These are phyloP conservation scores for Fistularia commersonii DNA, from an alignment of 2,797 vertebrate genomes.

Conservation along the genomic window DNA sequence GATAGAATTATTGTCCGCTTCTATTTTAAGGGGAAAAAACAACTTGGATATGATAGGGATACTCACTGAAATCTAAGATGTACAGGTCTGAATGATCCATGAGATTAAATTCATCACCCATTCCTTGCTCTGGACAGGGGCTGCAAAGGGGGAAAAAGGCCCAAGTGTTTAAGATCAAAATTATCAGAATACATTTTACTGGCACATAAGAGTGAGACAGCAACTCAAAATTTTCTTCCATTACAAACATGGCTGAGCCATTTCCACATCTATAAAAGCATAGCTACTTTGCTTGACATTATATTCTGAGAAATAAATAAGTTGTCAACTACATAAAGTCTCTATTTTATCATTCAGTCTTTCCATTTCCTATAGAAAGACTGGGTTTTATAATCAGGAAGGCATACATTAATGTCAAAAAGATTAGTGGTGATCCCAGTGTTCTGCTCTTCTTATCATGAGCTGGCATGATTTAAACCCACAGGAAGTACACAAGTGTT, in stretches of 20 bases:
- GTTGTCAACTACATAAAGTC: neutral
- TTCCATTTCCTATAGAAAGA: slow-evolving; percentile 26
- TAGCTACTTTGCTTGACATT: neutral
- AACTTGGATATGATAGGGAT: slow-evolving; percentile 4
- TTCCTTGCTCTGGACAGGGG: slow-evolving; percentile 96
- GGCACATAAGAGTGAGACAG: neutral
- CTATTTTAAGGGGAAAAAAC: neutral
- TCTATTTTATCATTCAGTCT: slow-evolving; percentile 1
- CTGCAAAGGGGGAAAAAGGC: slow-evolving; percentile 60
- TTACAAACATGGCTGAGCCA: too few species aligned
- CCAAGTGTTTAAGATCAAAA: neutral
- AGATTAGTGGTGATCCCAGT: slow-evolving; percentile 18
- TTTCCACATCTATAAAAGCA: too few species aligned
- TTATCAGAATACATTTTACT: neutral
- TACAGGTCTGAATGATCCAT: slow-evolving; percentile 99
- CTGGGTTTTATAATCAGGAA: slow-evolving; percentile 41
- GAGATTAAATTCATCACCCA: slow-evolving; percentile 97
- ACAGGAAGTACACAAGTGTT: slow-evolving; percentile 65
- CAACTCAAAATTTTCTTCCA: neutral
- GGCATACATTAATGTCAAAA: slow-evolving; percentile 24
- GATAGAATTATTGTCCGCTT: neutral
- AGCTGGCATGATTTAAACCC: slow-evolving; percentile 59
- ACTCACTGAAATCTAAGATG: slow-evolving; percentile 98
- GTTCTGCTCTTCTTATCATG: slow-evolving; percentile 62
- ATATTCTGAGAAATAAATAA: too few species aligned